Evolutionary conservation across 2,113 vertebrate genomes (phyloP).

Genomic region (Rafetus swinhoei): DNA sequence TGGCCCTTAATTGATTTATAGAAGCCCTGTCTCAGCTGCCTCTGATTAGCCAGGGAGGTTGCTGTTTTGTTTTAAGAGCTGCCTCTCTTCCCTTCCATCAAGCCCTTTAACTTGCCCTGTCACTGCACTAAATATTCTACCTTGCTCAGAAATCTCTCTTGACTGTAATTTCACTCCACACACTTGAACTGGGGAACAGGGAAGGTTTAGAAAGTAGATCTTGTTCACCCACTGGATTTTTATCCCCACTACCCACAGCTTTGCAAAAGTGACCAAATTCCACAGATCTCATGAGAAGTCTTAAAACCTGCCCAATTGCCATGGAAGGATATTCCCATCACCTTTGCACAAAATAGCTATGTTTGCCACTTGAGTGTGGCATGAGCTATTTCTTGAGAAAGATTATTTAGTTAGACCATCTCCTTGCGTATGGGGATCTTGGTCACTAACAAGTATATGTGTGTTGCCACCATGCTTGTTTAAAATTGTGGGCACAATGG

Average conservation of each 20-base stretch:
- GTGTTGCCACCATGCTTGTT: rapidly evolving
- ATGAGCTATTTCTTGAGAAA: neutral
- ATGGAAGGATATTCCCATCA: neutral
- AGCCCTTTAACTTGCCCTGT: no score
- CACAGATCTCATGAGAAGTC: neutral
- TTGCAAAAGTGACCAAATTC: neutral
- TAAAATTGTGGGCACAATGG: neutral
- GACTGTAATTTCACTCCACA: neutral
- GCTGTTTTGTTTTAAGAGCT: no score
- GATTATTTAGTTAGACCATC: neutral
- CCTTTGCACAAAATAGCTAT: neutral
- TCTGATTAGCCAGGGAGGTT: no score
- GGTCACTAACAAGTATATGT: neutral
- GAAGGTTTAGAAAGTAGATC: neutral
- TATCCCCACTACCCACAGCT: neutral
- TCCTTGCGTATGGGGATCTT: neutral
- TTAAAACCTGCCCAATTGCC: neutral
- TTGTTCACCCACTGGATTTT: rapidly evolving
- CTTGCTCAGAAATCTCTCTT: neutral
- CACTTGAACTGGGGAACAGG: neutral
- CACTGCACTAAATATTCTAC: neutral
- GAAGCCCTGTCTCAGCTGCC: no score
- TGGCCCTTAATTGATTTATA: no score
- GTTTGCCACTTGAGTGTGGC: rapidly evolving
- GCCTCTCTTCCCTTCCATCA: no score